Evolutionary conservation across 2,113 vertebrate genomes (phyloP), one percentile per base, ranked within the genome.

Genomic region (Boulengeromyrus knoepffleri): DNA sequence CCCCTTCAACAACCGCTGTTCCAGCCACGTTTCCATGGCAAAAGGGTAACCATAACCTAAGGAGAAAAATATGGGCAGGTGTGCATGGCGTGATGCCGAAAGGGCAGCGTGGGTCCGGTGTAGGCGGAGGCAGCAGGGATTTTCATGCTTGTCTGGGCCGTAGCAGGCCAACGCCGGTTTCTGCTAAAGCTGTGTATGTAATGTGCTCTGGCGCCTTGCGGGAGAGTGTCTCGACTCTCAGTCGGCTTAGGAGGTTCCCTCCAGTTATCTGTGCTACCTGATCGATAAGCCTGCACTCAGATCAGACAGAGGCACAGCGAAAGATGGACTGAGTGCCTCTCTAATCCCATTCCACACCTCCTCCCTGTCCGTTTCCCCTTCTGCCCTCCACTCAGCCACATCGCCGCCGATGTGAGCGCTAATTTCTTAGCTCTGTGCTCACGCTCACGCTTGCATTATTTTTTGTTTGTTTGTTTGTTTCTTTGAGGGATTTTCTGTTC

Each of bases 371-470:
- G n/a, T 46, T 62, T n/a, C 42, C 19, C 47, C n/a, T 88, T 10
- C 10, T 46, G 10, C 12, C 10, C 27, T 46, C 42, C 21, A 53
- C 19, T 52, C 24, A 89, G n/a, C 13, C 31, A 4, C 53, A n/a
- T 21, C n/a, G 0, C 12, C 52, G 27, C 90, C 84, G 27, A 31
- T 2, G 3, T 88, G 39, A 45, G 27, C 39, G 86, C 86, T 87
- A 31, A 66, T 88, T 21, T 46, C 21, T 74, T 24, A n/a, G 45
- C 42, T 21, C 7, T 88, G 88, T 46, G 56, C 24, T 88, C 91
- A 93, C 45, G 91, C 90, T 91, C 89, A 31, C 0, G 27, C 77
- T 27, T 45, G 74, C 5, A 0, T 88, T 21, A n/a, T 42, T 19
- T 21, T 39, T 31, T 2, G 4, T 85, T 87, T 19, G 4, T 85